These are phyloP conservation scores for Enteromius viviparus DNA, from an alignment of 2,797 vertebrate species.

Conservation along the genomic window DNA sequence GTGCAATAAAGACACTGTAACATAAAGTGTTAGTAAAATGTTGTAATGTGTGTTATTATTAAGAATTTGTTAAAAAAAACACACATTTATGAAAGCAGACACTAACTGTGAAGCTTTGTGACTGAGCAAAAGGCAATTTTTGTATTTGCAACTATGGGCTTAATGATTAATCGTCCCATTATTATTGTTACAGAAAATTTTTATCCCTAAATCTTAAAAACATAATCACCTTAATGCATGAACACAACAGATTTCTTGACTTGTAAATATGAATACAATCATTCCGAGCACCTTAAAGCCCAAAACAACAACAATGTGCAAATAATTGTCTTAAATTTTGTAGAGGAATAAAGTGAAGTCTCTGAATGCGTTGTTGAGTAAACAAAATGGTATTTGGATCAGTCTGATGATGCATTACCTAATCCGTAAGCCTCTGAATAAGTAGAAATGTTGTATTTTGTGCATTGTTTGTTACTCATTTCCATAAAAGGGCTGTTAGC, in stretches of 20 bases:
- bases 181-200: slow-evolving; percentile 3
- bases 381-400: background rate
- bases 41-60: background rate
- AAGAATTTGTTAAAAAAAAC: background rate
- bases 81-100: background rate
- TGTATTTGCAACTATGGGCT: background rate
- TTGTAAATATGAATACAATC: background rate
- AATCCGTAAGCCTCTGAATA: background rate
- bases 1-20: background rate
- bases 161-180: background rate
- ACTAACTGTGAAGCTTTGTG: background rate
- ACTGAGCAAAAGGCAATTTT: background rate
- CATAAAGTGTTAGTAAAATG: background rate
- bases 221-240: background rate
- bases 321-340: background rate
- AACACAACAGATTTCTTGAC: background rate
- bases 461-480: background rate
- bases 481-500: background rate
- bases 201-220: background rate
- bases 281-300: background rate
- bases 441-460: slow-evolving; percentile 10
- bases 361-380: background rate
- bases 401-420: background rate
- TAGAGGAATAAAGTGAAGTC: background rate
- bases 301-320: background rate